Evolutionary conservation across 2,113 vertebrate species (phyloP).

Genomic region (Polyodon spathula): DNA sequence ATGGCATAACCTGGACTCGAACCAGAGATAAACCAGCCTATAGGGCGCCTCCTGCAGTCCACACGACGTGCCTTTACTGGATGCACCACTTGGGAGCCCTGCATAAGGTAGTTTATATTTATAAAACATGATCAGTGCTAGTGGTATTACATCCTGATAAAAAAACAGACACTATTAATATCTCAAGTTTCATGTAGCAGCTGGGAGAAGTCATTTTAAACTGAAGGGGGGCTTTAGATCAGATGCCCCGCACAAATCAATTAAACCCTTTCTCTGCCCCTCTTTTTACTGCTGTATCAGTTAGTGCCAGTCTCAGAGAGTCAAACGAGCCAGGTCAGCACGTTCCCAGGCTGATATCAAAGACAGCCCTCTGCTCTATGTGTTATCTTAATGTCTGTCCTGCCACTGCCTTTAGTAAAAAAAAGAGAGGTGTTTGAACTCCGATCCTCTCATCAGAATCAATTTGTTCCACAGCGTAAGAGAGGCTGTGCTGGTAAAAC

Average conservation of each 20-base stretch:
- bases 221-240: neutral
- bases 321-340: neutral
- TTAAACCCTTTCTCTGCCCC: neutral
- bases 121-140: no score
- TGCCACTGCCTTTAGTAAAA: neutral
- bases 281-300: neutral
- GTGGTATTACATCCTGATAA: no score
- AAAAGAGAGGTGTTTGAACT: conserved; percentile 6
- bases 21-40: no score
- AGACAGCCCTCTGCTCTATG: conserved; percentile 10
- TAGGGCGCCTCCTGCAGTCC: no score
- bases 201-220: neutral
- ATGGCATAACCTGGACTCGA: no score
- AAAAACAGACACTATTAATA: no score
- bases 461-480: neutral
- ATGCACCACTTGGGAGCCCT: no score
- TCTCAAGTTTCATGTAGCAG: conserved; percentile 7
- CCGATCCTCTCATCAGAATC: conserved; percentile 1
- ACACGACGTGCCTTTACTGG: no score
- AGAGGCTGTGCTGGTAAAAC: no score
- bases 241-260: conserved; percentile 8
- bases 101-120: no score
- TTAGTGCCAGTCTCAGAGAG: neutral
- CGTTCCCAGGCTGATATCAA: conserved; percentile 7
- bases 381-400: conserved; percentile 12